A percentile compares a stretch with the other conserved stretches of the same genome.
Evolutionary conservation across 2,797 vertebrate genomes (phyloP).

Genomic region (Myoxocephalus aenaeus): DNA sequence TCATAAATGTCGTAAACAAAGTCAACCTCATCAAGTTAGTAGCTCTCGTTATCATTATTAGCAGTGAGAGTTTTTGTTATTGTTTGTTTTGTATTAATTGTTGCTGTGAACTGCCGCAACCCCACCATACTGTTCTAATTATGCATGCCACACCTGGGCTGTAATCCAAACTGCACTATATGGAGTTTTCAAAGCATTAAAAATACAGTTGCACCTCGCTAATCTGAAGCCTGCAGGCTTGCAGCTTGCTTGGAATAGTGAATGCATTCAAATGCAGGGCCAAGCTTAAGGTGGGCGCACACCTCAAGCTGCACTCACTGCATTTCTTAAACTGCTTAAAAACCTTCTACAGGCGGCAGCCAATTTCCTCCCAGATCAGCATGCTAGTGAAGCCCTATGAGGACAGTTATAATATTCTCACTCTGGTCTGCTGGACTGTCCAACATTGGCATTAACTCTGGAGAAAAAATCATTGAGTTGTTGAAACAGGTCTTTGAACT

Average conservation of each 20-base stretch:
- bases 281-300: conserved; percentile 15
- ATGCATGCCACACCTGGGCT: conserved; percentile 34
- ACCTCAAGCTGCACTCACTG: conserved; percentile 37
- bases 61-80: conserved; percentile 29
- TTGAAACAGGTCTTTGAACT: background rate
- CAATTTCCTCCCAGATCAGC: conserved; percentile 28
- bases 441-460: background rate
- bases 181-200: conserved; percentile 36
- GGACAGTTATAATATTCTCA: conserved; percentile 27
- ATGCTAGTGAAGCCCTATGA: background rate
- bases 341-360: conserved; percentile 40
- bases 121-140: conserved; percentile 9
- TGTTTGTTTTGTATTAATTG: conserved; percentile 58
- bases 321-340: conserved; percentile 45
- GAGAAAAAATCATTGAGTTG: background rate
- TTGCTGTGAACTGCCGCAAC: conserved; percentile 33
- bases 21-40: conserved; percentile 24
- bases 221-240: conserved; percentile 61
- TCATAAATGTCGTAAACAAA: conserved; percentile 50
- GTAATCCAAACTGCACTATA: conserved; percentile 44
- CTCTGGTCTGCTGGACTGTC: background rate
- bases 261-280: conserved; percentile 54
- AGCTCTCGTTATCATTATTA: conserved; percentile 35
- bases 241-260: conserved; percentile 31
- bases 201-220: conserved; percentile 51